phyloP scores from a whole-genome alignment of 1,140 invertebrate genomes.

The Aethina tumida region DNA sequence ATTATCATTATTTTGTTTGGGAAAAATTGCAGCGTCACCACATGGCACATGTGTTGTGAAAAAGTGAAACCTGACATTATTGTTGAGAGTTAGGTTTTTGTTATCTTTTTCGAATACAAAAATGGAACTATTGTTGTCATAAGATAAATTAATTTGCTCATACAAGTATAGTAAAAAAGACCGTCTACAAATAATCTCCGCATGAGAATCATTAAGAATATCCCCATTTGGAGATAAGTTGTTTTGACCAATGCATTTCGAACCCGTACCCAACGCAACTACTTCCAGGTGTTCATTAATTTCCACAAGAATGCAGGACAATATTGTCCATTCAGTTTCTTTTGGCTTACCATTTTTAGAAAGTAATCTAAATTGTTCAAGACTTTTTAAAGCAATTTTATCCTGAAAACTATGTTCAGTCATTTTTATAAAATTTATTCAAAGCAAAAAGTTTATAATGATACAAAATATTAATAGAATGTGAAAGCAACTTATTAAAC shows the following conservation, averaged over 20 bases:
- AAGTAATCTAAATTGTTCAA: conserved; percentile 52
- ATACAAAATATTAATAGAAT: no score
- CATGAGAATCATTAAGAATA: conserved; percentile 82
- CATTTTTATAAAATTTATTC: no score
- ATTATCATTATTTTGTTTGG: conserved; percentile 38
- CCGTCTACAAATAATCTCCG: conserved; percentile 77
- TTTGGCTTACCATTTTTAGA: conserved; percentile 73
- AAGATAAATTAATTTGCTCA: conserved; percentile 44
- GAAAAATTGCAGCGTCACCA: conserved; percentile 89
- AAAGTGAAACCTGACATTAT: conserved; percentile 68
- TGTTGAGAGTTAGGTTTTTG: conserved; percentile 42
- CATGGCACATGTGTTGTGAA: conserved; percentile 83
- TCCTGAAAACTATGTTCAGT: conserved; percentile 16
- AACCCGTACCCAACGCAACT: conserved; percentile 76
- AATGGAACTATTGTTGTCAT: conserved; percentile 26
- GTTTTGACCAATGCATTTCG: conserved; percentile 77
- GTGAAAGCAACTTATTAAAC: no score
- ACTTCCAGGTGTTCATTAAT: conserved; percentile 45
- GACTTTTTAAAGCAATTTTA: conserved; percentile 45
- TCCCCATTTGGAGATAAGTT: conserved; percentile 57
- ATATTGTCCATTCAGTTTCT: conserved; percentile 65
- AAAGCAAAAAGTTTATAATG: no score
- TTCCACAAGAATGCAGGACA: conserved; percentile 61
- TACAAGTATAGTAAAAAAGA: conserved; percentile 72
- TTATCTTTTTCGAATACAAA: conserved; percentile 32